These are phyloP conservation scores for Drosophila merina DNA, from an alignment of 2,888 invertebrate species.

Conservation along the genomic window DNA sequence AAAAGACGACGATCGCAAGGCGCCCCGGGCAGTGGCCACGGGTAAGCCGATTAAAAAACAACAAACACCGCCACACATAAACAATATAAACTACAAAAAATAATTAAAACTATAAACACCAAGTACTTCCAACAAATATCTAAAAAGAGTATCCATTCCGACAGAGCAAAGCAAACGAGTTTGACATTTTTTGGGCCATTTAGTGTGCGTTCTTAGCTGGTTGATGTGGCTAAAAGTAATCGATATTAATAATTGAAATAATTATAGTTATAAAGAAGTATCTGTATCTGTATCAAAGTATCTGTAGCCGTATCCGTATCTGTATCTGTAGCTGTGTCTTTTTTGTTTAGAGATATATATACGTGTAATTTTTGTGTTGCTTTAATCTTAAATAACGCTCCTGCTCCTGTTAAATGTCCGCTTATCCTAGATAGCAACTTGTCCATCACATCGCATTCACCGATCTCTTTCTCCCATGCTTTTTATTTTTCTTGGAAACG, in stretches of 20 bases:
- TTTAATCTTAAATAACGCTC: conserved; percentile 43
- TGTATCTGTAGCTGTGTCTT: neutral
- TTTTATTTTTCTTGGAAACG: conserved; percentile 54
- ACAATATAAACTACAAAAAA: conserved; percentile 10
- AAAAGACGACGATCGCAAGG: conserved; percentile 77
- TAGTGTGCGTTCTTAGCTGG: conserved; percentile 10
- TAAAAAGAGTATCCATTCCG: conserved; percentile 4
- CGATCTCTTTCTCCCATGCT: conserved; percentile 51
- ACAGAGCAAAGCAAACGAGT: conserved; percentile 24
- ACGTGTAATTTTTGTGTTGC: neutral
- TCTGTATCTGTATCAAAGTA: neutral
- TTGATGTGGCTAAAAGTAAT: conserved; percentile 2
- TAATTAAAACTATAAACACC: neutral
- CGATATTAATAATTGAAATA: neutral
- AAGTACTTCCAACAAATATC: neutral
- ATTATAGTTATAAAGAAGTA: conserved; percentile 1
- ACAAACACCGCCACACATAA: neutral
- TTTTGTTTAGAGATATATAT: conserved; percentile 15
- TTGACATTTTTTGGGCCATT: conserved; percentile 8
- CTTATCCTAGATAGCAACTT: conserved; percentile 1
- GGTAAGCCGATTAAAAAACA: conserved; percentile 70
- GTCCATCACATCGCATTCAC: conserved; percentile 21
- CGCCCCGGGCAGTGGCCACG: conserved; percentile 70
- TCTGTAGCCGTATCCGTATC: neutral
- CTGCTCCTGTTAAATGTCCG: conserved; percentile 10